These are phyloP conservation scores for Scotopteryx bipunctaria DNA, from an alignment of 2,888 invertebrate genomes.

Conservation along the genomic window DNA sequence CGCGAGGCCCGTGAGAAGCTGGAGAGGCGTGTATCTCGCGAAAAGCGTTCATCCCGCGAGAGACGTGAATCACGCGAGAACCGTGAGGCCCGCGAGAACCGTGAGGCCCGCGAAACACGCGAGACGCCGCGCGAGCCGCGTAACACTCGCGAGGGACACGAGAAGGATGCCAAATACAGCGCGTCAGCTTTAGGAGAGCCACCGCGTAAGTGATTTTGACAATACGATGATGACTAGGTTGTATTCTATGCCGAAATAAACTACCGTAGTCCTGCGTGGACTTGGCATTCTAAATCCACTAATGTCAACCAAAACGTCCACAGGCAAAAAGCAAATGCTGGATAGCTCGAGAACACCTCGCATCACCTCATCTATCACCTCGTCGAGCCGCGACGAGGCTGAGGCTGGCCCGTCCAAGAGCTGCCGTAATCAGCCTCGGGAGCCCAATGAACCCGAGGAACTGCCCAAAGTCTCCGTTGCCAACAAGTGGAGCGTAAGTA, in stretches of 20 bases:
- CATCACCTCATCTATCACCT: constrained; percentile 72
- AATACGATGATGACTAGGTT: neutral
- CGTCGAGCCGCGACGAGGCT: constrained; percentile 75
- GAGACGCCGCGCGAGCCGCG: neutral
- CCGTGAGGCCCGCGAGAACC: neutral
- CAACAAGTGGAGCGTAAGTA: constrained; percentile 69
- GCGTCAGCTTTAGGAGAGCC: constrained; percentile 86
- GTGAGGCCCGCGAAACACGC: constrained; percentile 8
- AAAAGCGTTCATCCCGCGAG: neutral
- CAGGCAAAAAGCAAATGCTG: constrained; percentile 82
- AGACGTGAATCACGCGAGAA: neutral
- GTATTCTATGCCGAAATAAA: neutral
- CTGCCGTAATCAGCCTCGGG: constrained; percentile 29
- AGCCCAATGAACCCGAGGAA: constrained; percentile 31
- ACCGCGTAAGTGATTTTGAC: constrained; percentile 85
- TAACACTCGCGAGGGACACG: constrained; percentile 57
- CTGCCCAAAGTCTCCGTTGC: constrained; percentile 62
- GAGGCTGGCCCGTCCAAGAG: constrained; percentile 27
- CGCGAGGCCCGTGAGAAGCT: neutral
- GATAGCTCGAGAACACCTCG: constrained; percentile 57
- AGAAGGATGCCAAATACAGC: constrained; percentile 78
- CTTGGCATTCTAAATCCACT: no score
- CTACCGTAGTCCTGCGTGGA: no score
- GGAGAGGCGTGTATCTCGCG: neutral
- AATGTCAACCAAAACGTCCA: no score